Evolutionary conservation across 2,888 invertebrate genomes (phyloP), one percentile per base, ranked within the genome.

Genomic region (Tanypteryx hageni): DNA sequence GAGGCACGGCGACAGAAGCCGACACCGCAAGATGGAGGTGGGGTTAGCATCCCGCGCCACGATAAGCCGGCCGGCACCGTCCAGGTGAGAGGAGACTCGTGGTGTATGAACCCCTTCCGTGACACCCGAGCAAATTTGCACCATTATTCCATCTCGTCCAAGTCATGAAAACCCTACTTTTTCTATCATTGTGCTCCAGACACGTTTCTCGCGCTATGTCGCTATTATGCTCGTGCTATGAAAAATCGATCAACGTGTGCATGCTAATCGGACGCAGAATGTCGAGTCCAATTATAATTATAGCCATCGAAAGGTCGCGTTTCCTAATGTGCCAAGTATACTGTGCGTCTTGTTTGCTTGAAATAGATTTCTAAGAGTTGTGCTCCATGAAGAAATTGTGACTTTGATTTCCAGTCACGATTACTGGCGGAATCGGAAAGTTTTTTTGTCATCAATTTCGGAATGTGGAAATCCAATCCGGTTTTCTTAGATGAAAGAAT

Each of bases 1-100:
- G 89, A 44, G 89, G 64, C 61, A 64, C 44, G 86, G 61, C 31
- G 61, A 27, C 68, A 16, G 89, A 61, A 86, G 86, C 86, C 86
- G 11, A 31, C 31, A 1, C 58, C 61, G 89, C 64, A 61, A 16
- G 64, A 64, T 11, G 86, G 58, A 59, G 86, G 61, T 16, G 86
- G 27, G 22, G 59, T 16, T 16, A 31, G 89, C 89, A 64, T 56
- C 18, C 83, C 27, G 61, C n/a, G 58, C 9, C 89, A 11, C 27
- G 13, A 31, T 11, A 76, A n/a, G 68, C 61, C 64, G 89, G 61
- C 57, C 61, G 61, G 22, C 61, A 27, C 89, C 64, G 44, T 64
- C 64, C 89, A 89, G 89, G 68, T 89, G 64, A 89, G 68, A 64
- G 5, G 64, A 0, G 7, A n/a, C 27, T 64, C 4, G 56, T 27